Conservation (phyloP, 2,888 invertebrate genomes). For the Mechanitis mazaeus region DNA sequence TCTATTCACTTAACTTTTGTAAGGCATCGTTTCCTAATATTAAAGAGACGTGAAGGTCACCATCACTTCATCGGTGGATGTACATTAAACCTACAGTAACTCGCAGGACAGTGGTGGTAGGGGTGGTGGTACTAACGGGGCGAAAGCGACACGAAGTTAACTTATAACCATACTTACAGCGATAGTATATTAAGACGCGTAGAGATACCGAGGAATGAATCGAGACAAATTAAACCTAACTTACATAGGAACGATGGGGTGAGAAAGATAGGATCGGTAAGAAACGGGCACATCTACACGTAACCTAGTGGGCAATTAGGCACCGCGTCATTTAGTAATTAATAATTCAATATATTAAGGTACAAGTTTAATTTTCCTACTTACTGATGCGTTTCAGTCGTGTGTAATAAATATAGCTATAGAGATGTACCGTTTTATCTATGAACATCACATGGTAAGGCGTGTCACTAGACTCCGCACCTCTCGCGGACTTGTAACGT, state of each 20-base stretch:
- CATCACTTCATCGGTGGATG: slow-evolving; percentile 68
- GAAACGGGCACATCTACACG: slow-evolving; percentile 52
- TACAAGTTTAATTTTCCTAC: slow-evolving; percentile 59
- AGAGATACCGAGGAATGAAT: slow-evolving; percentile 61
- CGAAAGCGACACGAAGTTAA: slow-evolving; percentile 22
- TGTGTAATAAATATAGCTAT: slow-evolving; percentile 61
- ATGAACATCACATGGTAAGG: slow-evolving; percentile 66
- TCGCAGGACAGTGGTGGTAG: slow-evolving; percentile 12
- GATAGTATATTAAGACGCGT: slow-evolving; percentile 20
- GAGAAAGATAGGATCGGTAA: slow-evolving; percentile 38
- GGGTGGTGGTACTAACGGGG: slow-evolving; percentile 18
- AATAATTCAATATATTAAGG: slow-evolving; percentile 54
- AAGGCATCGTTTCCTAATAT: slow-evolving; percentile 74
- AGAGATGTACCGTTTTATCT: slow-evolving; percentile 67
- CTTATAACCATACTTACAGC: slow-evolving; percentile 27
- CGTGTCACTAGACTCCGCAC: slow-evolving; percentile 66
- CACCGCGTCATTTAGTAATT: slow-evolving; percentile 48
- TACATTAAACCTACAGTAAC: slow-evolving; percentile 62
- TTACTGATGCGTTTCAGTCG: slow-evolving; percentile 63
- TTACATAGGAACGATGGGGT: slow-evolving; percentile 65
- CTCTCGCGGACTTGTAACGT: slow-evolving; percentile 66
- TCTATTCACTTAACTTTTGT: slow-evolving; percentile 71
- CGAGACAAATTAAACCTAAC: slow-evolving; percentile 67
- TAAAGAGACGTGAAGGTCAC: slow-evolving; percentile 64
- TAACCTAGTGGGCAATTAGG: slow-evolving; percentile 65